These are phyloP conservation scores for Laticauda colubrina DNA, from an alignment of 2,113 vertebrate genomes.

Conservation along the genomic window DNA sequence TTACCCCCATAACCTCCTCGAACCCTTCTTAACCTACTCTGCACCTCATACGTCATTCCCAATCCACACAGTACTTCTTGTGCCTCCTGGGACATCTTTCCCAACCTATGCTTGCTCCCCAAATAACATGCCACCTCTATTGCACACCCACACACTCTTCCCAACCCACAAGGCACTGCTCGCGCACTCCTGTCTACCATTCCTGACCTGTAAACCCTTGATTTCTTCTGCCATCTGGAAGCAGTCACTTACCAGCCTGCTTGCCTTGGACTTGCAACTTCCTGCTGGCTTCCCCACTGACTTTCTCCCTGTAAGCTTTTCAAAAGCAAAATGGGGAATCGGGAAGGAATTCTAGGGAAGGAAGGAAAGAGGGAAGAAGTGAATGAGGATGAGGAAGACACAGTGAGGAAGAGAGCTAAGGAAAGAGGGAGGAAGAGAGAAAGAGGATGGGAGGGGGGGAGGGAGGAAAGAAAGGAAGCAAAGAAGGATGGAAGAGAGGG, in stretches of 20 bases:
- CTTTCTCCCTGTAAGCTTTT: not conserved
- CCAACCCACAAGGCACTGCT: not conserved
- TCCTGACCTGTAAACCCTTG: not conserved
- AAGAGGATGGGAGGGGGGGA: not conserved
- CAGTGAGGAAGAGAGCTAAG: not conserved
- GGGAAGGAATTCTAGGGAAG: not conserved
- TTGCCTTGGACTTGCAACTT: not conserved
- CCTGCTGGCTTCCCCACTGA: not conserved
- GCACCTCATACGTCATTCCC: not conserved
- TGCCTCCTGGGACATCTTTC: not conserved
- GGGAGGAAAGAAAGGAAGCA: not conserved
- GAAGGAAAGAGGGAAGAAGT: not conserved
- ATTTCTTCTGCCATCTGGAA: not conserved
- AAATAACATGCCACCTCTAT: not conserved
- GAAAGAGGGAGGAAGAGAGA: not conserved
- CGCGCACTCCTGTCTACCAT: not conserved
- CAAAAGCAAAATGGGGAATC: not conserved
- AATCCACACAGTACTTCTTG: not conserved
- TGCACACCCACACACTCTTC: not conserved
- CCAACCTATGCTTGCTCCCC: not conserved
- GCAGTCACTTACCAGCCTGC: not conserved
- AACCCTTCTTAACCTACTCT: not conserved
- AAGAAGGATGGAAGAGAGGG: not conserved
- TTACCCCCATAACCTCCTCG: not conserved
- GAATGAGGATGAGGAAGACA: not conserved